These are phyloP conservation scores for Dipodomys spectabilis DNA, from an alignment of 2,113 vertebrate genomes.

Conservation along the genomic window DNA sequence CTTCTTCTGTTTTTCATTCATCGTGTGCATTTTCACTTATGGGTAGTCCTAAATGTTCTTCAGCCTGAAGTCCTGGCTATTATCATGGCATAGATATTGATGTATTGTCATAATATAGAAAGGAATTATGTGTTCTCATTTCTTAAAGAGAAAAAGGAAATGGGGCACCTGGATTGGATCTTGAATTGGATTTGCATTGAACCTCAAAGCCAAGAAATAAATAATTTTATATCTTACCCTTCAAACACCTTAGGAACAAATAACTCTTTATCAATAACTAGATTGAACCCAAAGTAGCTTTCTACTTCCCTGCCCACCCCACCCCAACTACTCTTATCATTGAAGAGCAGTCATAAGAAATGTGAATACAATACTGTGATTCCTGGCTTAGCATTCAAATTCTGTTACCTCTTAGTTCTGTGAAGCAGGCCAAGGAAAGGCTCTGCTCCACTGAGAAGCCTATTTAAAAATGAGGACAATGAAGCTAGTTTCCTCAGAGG, in stretches of 20 bases:
- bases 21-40: not conserved
- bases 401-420: not conserved
- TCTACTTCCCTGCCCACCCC: accelerated
- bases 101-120: not conserved
- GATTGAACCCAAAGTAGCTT: not conserved
- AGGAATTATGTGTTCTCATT: not conserved
- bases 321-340: too few relatives aligned
- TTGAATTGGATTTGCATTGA: not conserved
- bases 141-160: not conserved
- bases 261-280: not conserved
- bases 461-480: not conserved
- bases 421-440: not conserved
- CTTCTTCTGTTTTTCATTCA: not conserved
- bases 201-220: not conserved
- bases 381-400: not conserved
- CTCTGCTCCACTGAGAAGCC: not conserved
- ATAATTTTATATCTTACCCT: not conserved
- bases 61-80: not conserved
- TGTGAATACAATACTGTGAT: not conserved
- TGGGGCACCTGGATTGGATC: too few relatives aligned
- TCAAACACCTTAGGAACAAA: not conserved
- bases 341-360: not conserved
- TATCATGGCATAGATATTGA: not conserved
- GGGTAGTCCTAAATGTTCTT: not conserved
- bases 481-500: accelerated